Evolutionary conservation across 2,113 vertebrate genomes (phyloP).

Genomic region (Nothobranchius kuhntae): DNA sequence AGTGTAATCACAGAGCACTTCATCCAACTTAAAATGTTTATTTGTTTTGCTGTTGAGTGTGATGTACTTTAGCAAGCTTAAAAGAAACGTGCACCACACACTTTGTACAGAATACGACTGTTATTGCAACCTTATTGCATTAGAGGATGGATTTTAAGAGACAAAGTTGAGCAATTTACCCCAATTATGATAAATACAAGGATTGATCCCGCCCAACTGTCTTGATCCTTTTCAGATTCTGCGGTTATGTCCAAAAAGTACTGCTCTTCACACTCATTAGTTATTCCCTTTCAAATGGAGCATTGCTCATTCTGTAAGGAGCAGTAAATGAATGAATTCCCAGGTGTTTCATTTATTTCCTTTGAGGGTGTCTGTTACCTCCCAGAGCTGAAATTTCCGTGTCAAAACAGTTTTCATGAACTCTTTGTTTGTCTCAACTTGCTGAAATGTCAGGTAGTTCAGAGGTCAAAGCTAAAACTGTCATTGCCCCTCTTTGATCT

Average conservation of each 20-base stretch:
- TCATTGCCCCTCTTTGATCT: constrained; percentile 47
- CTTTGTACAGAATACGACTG: background rate
- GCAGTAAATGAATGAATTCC: background rate
- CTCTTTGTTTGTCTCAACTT: constrained; percentile 16
- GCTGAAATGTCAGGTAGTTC: constrained; percentile 33
- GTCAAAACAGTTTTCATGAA: constrained; percentile 6
- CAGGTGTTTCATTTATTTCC: background rate
- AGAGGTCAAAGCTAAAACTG: constrained; percentile 51
- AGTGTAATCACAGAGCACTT: background rate
- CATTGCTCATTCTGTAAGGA: background rate
- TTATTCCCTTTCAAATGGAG: background rate
- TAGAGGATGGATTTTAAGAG: background rate
- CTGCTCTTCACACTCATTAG: background rate
- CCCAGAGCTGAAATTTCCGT: background rate
- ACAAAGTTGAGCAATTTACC: background rate
- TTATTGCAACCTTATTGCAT: background rate
- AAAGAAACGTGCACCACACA: background rate
- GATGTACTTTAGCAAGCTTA: background rate
- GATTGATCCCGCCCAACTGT: background rate
- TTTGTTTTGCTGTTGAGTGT: background rate
- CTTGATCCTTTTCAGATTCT: background rate
- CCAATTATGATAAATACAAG: background rate
- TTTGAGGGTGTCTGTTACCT: background rate
- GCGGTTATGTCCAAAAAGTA: background rate
- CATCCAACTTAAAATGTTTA: background rate